These are phyloP conservation scores for Fundulus diaphanus DNA, from an alignment of 2,797 vertebrate species.

Conservation along the genomic window DNA sequence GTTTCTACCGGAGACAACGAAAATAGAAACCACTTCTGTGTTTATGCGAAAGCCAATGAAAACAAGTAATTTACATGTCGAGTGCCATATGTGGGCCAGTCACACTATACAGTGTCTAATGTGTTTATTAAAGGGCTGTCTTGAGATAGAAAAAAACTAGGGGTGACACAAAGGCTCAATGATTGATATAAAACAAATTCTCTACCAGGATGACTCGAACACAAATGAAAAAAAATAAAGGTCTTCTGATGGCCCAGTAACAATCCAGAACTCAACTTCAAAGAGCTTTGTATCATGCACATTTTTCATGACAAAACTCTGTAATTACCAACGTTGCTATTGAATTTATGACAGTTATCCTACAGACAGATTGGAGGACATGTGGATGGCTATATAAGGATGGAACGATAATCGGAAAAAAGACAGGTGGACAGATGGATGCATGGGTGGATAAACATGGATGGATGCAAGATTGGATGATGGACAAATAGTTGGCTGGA, in stretches of 20 bases:
- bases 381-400: background rate
- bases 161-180: background rate
- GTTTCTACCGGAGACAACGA: constrained; percentile 1
- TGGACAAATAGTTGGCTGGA: background rate
- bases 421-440: background rate
- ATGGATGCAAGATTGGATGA: background rate
- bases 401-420: background rate
- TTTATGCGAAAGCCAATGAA: background rate
- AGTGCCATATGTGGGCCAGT: constrained; percentile 9
- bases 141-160: background rate
- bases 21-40: constrained; percentile 10
- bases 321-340: background rate
- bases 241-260: background rate
- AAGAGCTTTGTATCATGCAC: background rate
- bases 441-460: too few relatives aligned
- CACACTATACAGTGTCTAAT: background rate
- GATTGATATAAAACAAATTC: background rate
- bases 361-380: background rate
- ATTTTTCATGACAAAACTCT: background rate
- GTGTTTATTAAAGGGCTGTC: constrained; percentile 10
- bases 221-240: background rate
- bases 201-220: background rate
- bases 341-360: background rate
- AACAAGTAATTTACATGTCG: constrained; percentile 19
- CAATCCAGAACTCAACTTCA: background rate